Evolutionary conservation across 2,888 invertebrate species (phyloP).

Genomic region (Xanthia togata): DNA sequence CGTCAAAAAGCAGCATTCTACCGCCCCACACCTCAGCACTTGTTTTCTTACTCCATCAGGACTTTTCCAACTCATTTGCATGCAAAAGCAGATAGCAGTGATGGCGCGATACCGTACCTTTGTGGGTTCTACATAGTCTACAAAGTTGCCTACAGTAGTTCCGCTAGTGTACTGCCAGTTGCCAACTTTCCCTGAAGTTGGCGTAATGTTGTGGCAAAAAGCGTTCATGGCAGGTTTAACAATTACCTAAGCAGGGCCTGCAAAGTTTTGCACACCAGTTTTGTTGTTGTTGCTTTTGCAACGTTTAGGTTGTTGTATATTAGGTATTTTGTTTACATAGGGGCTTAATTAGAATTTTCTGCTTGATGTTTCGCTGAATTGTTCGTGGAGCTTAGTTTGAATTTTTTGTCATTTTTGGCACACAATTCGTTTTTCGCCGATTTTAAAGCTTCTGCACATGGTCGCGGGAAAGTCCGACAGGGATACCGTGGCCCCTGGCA

Average conservation of each 20-base stretch:
- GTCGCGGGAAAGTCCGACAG: too few species aligned
- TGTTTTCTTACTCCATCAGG: conserved; percentile 87
- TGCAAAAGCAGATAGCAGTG: conserved; percentile 90
- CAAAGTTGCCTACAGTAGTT: conserved; percentile 79
- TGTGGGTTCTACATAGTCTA: conserved; percentile 88
- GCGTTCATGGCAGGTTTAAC: conserved; percentile 89
- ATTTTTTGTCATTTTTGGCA: background rate
- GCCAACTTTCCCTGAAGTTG: conserved; percentile 86
- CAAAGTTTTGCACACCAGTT: conserved; percentile 78
- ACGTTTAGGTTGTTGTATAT: conserved; percentile 55
- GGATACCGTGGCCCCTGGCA: too few species aligned
- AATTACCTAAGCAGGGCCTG: conserved; percentile 88
- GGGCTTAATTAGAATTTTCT: conserved; percentile 40
- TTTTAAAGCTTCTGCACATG: background rate
- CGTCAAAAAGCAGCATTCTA: conserved; percentile 73
- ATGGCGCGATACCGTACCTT: conserved; percentile 88
- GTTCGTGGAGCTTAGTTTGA: background rate
- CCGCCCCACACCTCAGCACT: conserved; percentile 67
- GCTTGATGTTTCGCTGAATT: conserved; percentile 10
- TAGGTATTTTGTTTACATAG: conserved; percentile 35
- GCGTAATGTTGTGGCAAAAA: conserved; percentile 89
- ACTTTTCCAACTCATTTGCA: conserved; percentile 90
- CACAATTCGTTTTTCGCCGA: background rate
- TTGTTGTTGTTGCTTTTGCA: conserved; percentile 77
- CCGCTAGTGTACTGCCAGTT: conserved; percentile 81